Evolutionary conservation across 2,888 invertebrate species (phyloP).

Genomic region (Isoperla grammatica): DNA sequence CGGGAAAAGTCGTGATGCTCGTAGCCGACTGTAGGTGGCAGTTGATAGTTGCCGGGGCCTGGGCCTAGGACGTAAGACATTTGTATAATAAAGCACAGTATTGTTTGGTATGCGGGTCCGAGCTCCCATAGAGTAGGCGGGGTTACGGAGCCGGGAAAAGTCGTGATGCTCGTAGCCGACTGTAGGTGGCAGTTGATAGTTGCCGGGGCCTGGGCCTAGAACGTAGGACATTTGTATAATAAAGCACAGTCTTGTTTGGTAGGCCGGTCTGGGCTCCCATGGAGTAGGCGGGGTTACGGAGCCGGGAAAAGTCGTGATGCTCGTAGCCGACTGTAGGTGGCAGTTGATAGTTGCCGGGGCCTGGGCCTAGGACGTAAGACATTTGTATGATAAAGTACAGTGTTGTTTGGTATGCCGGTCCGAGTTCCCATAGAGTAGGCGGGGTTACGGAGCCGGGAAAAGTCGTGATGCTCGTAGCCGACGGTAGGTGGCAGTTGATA

Average conservation of each 20-base stretch:
- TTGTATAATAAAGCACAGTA: too few relatives aligned
- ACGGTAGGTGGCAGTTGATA: slow-evolving; percentile 58
- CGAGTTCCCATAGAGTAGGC: slow-evolving; percentile 57
- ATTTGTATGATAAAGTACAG: too few relatives aligned
- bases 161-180: slow-evolving; percentile 58
- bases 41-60: slow-evolving; percentile 58
- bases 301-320: slow-evolving; percentile 57
- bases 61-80: slow-evolving; percentile 56
- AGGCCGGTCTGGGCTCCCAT: slow-evolving; percentile 46
- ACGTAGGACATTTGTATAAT: too few relatives aligned
- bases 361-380: slow-evolving; percentile 58
- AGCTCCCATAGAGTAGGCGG: slow-evolving; percentile 58
- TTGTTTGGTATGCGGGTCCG: slow-evolving; percentile 36
- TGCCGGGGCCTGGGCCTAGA: slow-evolving; percentile 62
- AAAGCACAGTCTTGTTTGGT: slow-evolving; percentile 36
- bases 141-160: slow-evolving; percentile 55
- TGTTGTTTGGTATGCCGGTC: slow-evolving; percentile 31
- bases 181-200: slow-evolving; percentile 56
- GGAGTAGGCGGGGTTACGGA: slow-evolving; percentile 59
- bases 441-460: slow-evolving; percentile 56
- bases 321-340: slow-evolving; percentile 58
- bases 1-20: slow-evolving; percentile 56
- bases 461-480: slow-evolving; percentile 57
- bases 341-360: slow-evolving; percentile 59
- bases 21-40: slow-evolving; percentile 58